phyloP scores from a whole-genome alignment of 2,113 vertebrate genomes.

The Laticauda colubrina region DNA sequence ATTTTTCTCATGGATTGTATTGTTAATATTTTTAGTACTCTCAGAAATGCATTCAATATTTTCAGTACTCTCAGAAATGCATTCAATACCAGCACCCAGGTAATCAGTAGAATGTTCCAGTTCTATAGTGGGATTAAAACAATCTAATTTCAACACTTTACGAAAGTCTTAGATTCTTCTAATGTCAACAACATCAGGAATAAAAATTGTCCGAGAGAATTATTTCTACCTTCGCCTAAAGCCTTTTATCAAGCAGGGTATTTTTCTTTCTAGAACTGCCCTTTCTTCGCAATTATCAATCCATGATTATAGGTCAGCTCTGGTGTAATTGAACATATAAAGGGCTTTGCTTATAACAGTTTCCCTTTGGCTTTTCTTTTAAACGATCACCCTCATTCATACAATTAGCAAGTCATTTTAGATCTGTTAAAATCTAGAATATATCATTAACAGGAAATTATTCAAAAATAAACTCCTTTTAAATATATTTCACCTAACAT shows the following conservation, averaged over 20 bases:
- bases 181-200: slow-evolving; percentile 18
- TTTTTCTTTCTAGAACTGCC: slow-evolving; percentile 38
- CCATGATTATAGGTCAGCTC: slow-evolving; percentile 35
- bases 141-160: slow-evolving; percentile 36
- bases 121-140: slow-evolving; percentile 40
- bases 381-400: slow-evolving; percentile 53
- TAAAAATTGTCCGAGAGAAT: slow-evolving; percentile 35
- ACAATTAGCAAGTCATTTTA: slow-evolving; percentile 56
- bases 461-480: background rate
- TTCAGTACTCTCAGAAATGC: slow-evolving; percentile 40
- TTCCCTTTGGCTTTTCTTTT: slow-evolving; percentile 64
- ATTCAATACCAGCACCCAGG: slow-evolving; percentile 24
- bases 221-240: slow-evolving; percentile 38
- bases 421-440: slow-evolving; percentile 56
- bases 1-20: slow-evolving; percentile 26
- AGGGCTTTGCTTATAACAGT: slow-evolving; percentile 63
- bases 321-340: slow-evolving; percentile 52
- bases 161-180: slow-evolving; percentile 39
- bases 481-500: background rate
- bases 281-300: slow-evolving; percentile 54
- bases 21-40: slow-evolving; percentile 39
- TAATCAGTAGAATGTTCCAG: slow-evolving; percentile 31
- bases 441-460: slow-evolving; percentile 37
- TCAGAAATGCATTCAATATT: slow-evolving; percentile 28
- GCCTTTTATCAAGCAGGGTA: slow-evolving; percentile 41